Conservation (phyloP, 2,113 vertebrate species). For the Onychostoma macrolepis region DNA sequence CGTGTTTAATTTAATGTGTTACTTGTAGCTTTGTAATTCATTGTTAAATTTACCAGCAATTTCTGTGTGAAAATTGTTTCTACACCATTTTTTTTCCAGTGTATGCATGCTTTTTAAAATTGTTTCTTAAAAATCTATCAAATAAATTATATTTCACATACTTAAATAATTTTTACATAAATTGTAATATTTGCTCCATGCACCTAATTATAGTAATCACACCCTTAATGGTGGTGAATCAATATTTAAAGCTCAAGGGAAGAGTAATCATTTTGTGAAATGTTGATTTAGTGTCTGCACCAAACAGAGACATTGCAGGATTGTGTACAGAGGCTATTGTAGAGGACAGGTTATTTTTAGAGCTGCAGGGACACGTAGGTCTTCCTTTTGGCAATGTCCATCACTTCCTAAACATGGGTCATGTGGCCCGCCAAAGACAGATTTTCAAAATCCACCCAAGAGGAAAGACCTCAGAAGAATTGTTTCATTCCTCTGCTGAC, state of each 20-base stretch:
- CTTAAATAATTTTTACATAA: background rate
- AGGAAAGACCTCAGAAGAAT: background rate
- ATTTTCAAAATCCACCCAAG: constrained; percentile 17
- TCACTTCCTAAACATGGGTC: constrained; percentile 38
- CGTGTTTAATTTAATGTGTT: background rate
- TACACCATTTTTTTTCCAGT: background rate
- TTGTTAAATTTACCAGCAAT: background rate
- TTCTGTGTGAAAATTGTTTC: too few species aligned
- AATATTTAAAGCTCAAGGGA: constrained; percentile 27
- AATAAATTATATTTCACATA: background rate
- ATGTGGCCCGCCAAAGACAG: background rate
- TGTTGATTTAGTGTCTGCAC: constrained; percentile 29
- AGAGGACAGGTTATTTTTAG: constrained; percentile 33
- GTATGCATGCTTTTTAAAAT: background rate
- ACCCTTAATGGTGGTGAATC: constrained; percentile 4
- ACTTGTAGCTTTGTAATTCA: too few species aligned
- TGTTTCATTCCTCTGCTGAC: constrained; percentile 30
- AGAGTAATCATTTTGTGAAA: constrained; percentile 23
- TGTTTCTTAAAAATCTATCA: background rate
- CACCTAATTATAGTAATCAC: constrained; percentile 18
- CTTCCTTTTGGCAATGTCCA: constrained; percentile 32
- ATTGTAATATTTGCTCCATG: background rate
- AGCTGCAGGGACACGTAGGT: background rate
- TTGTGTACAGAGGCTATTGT: background rate
- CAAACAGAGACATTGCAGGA: constrained; percentile 15